Conservation (phyloP, 2,113 vertebrate species). For the Pungitius pungitius region DNA sequence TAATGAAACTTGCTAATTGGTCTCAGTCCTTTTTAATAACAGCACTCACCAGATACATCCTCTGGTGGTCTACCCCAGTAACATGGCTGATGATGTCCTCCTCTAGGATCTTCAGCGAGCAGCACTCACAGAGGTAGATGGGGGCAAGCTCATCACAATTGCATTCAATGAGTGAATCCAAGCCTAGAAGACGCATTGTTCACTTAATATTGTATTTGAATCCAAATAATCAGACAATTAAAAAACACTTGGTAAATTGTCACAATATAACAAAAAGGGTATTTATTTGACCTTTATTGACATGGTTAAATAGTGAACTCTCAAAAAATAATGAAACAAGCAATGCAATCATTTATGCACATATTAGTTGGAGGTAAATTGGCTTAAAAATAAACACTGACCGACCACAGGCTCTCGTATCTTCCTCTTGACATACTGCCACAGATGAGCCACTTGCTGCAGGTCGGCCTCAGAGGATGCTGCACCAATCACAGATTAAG, state of each 20-base stretch:
- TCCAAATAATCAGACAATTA: neutral
- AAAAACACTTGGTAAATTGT: neutral
- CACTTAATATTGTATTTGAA: neutral
- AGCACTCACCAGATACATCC: neutral
- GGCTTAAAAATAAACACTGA: conserved; percentile 11
- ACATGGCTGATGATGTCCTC: conserved; percentile 32
- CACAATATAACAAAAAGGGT: neutral
- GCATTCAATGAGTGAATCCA: conserved; percentile 36
- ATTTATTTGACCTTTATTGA: neutral
- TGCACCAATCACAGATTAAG: neutral
- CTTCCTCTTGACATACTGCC: conserved; percentile 18
- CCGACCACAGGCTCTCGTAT: conserved; percentile 38
- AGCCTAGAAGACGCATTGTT: conserved; percentile 26
- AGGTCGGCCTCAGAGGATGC: neutral
- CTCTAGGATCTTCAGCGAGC: conserved; percentile 32
- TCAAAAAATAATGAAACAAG: neutral
- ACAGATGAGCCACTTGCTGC: neutral
- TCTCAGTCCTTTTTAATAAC: too few species aligned
- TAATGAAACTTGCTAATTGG: too few species aligned
- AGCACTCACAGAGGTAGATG: conserved; percentile 55
- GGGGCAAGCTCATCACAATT: neutral
- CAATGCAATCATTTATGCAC: neutral
- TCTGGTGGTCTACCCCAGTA: conserved; percentile 13
- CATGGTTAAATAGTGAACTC: neutral
- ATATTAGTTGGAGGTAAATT: neutral